Conservation (phyloP, 2,888 invertebrate genomes). For the Ypsolopha scabrella region DNA sequence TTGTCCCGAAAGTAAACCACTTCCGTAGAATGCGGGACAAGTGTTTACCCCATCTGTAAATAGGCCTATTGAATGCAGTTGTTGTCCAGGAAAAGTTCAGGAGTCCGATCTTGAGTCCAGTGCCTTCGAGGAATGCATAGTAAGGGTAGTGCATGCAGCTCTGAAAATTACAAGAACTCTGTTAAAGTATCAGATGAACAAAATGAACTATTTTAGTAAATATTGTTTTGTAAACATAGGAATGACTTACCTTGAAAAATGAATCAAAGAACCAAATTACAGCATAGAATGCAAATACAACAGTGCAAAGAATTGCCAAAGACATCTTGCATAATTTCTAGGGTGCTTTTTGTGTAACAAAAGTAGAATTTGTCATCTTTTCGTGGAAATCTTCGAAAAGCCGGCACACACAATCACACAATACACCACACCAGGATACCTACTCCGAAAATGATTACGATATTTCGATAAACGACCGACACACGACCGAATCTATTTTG, state of each 20-base stretch:
- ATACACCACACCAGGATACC: too few relatives aligned
- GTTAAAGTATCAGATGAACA: neutral
- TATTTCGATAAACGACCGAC: too few relatives aligned
- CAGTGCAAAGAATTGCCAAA: slow-evolving; percentile 71
- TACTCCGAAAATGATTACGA: too few relatives aligned
- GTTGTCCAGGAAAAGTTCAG: slow-evolving; percentile 84
- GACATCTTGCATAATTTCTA: slow-evolving; percentile 65
- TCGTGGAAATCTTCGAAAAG: neutral
- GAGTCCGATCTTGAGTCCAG: slow-evolving; percentile 79
- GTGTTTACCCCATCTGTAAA: slow-evolving; percentile 80
- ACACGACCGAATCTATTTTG: too few relatives aligned
- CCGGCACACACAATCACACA: neutral
- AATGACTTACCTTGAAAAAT: slow-evolving; percentile 78
- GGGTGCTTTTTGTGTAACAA: neutral
- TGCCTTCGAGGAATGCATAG: slow-evolving; percentile 79
- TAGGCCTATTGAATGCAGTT: slow-evolving; percentile 79
- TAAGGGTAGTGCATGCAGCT: slow-evolving; percentile 89
- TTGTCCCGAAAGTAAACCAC: slow-evolving; percentile 80
- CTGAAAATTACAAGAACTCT: slow-evolving; percentile 59
- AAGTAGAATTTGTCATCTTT: neutral
- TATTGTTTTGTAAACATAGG: neutral
- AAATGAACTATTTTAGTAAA: slow-evolving; percentile 1
- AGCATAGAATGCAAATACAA: slow-evolving; percentile 74
- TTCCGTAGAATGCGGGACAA: slow-evolving; percentile 71
- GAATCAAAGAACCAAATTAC: slow-evolving; percentile 82